Conservation (phyloP, 1,140 invertebrate species). For the Pseudomyrmex pallidus region DNA sequence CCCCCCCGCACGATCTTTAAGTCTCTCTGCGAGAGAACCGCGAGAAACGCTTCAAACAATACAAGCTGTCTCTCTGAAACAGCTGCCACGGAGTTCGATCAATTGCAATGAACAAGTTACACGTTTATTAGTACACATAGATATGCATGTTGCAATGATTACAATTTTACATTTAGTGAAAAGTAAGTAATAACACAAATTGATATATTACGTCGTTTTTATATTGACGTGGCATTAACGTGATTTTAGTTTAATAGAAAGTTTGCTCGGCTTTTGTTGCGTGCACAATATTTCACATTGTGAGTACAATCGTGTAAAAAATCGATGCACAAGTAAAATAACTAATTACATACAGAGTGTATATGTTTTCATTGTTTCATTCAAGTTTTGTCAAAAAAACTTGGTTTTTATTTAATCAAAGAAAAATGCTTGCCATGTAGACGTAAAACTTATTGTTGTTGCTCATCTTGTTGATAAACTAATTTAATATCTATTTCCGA, state of each 20-base stretch:
- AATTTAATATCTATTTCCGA: slow-evolving; percentile 72
- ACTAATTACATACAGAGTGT: not conserved
- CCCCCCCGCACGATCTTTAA: slow-evolving; percentile 47
- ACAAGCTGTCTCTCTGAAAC: not conserved
- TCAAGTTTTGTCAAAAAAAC: not conserved
- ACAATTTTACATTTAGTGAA: too few relatives aligned
- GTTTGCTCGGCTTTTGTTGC: not conserved
- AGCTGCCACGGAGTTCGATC: too few relatives aligned
- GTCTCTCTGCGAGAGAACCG: not conserved
- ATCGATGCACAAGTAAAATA: not conserved
- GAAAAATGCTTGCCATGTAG: not conserved
- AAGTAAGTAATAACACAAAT: too few relatives aligned
- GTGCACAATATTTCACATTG: not conserved
- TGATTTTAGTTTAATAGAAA: slow-evolving; percentile 2
- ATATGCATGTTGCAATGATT: too few relatives aligned
- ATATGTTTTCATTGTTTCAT: not conserved
- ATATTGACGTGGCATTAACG: not conserved
- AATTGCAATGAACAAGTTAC: not conserved
- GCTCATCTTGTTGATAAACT: slow-evolving; percentile 74
- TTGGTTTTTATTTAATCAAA: slow-evolving; percentile 24
- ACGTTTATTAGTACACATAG: too few relatives aligned
- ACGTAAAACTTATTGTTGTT: slow-evolving; percentile 28
- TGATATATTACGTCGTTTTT: too few relatives aligned
- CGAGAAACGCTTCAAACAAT: not conserved
- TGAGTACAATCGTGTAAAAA: not conserved